These are phyloP conservation scores for Calyptommatus sinebrachiatus DNA, from an alignment of 2,113 vertebrate species.

Conservation along the genomic window DNA sequence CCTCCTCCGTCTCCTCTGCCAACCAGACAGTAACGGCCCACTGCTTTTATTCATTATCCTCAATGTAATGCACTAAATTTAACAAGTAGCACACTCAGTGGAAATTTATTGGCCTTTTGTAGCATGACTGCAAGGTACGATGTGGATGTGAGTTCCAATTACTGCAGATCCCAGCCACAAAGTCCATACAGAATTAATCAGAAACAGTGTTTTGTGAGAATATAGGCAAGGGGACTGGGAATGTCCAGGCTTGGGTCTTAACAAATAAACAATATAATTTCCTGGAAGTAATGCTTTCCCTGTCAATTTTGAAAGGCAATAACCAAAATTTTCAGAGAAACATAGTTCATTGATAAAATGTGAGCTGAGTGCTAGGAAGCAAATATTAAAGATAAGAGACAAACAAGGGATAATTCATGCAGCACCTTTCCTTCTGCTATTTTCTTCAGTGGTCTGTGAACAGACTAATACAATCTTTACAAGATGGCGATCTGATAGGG, in stretches of 20 bases:
- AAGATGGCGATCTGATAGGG: background rate
- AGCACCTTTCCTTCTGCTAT: background rate
- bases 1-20: conserved; percentile 58
- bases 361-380: conserved; percentile 26
- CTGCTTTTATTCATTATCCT: conserved; percentile 79
- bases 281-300: conserved; percentile 27
- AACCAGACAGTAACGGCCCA: conserved; percentile 74
- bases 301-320: conserved; percentile 37
- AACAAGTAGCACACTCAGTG: conserved; percentile 77
- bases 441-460: background rate
- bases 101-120: conserved; percentile 79
- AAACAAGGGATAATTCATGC: conserved; percentile 24
- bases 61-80: conserved; percentile 78
- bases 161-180: conserved; percentile 74
- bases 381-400: conserved; percentile 30
- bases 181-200: conserved; percentile 70
- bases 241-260: conserved; percentile 28
- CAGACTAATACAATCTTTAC: background rate
- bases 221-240: conserved; percentile 44
- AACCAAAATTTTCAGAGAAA: conserved; percentile 47
- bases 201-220: conserved; percentile 59
- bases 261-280: conserved; percentile 34
- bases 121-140: conserved; percentile 72
- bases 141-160: conserved; percentile 79
- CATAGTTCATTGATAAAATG: conserved; percentile 17